These are phyloP conservation scores for Propsilocerus akamusi DNA, from an alignment of 1,140 invertebrate genomes.

Conservation along the genomic window DNA sequence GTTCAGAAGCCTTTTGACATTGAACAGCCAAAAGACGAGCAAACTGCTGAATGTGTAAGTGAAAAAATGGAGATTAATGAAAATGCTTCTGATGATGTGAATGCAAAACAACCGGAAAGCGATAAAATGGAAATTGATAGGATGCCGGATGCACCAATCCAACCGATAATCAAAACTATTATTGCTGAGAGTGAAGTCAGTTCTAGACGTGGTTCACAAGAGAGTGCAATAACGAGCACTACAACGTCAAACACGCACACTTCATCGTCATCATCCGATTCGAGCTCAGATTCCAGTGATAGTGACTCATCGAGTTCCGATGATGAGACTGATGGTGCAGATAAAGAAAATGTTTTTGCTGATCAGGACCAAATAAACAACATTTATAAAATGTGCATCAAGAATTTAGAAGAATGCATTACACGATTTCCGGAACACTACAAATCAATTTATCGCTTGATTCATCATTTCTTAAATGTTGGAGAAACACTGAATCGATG, in stretches of 20 bases:
- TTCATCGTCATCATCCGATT: conserved; percentile 1
- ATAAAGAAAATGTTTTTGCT: conserved; percentile 17
- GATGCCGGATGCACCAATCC: neutral
- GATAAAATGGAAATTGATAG: neutral
- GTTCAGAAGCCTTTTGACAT: too few species aligned
- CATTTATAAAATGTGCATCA: conserved; percentile 38
- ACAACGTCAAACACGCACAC: conserved; percentile 4
- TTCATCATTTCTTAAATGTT: conserved; percentile 65
- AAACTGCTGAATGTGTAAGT: neutral
- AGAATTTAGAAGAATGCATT: conserved; percentile 67
- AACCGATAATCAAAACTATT: conserved; percentile 5
- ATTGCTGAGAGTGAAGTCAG: neutral
- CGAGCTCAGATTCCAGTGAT: conserved; percentile 22
- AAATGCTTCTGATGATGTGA: neutral
- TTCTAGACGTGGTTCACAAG: conserved; percentile 7
- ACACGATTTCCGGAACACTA: conserved; percentile 78
- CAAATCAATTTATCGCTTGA: conserved; percentile 75
- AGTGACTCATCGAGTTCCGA: conserved; percentile 24
- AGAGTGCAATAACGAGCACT: conserved; percentile 6
- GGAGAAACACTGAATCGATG: conserved; percentile 38
- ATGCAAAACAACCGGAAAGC: neutral
- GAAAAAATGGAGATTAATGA: neutral
- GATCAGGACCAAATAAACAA: conserved; percentile 24
- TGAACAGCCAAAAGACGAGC: neutral
- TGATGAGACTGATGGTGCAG: conserved; percentile 13